Evolutionary conservation across 2,797 vertebrate species (phyloP).

Genomic region (Eulemur albifrons): DNA sequence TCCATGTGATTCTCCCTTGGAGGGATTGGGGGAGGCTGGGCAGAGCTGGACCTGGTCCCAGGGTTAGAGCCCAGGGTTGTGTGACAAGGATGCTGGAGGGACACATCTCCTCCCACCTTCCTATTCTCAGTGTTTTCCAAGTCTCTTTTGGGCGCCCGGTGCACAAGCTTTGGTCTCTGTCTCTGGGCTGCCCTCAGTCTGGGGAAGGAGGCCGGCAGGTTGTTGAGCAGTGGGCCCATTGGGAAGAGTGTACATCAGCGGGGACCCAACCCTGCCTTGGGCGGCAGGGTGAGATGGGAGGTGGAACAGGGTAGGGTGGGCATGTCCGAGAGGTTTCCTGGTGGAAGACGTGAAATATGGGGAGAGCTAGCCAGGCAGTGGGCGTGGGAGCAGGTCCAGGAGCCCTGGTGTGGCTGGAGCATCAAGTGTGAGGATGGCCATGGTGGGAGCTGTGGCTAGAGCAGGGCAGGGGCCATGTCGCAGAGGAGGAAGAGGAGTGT

Average conservation of each 20-base stretch:
- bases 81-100: neutral
- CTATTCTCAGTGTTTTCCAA: neutral
- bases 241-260: neutral
- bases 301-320: neutral
- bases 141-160: neutral
- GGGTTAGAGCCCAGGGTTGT: neutral
- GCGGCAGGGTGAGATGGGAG: neutral
- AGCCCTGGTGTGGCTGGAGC: rapidly evolving
- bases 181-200: neutral
- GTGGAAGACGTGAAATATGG: neutral
- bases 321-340: neutral
- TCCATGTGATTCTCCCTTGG: neutral
- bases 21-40: neutral
- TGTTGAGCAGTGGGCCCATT: rapidly evolving
- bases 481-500: neutral
- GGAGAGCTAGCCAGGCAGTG: neutral
- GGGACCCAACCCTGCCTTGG: neutral
- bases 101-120: neutral
- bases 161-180: neutral
- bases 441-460: neutral
- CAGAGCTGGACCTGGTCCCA: neutral
- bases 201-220: neutral
- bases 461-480: neutral
- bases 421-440: rapidly evolving
- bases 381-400: neutral